These are phyloP conservation scores for Lordiphosa collinella DNA, from an alignment of 1,140 invertebrate species.

Conservation along the genomic window DNA sequence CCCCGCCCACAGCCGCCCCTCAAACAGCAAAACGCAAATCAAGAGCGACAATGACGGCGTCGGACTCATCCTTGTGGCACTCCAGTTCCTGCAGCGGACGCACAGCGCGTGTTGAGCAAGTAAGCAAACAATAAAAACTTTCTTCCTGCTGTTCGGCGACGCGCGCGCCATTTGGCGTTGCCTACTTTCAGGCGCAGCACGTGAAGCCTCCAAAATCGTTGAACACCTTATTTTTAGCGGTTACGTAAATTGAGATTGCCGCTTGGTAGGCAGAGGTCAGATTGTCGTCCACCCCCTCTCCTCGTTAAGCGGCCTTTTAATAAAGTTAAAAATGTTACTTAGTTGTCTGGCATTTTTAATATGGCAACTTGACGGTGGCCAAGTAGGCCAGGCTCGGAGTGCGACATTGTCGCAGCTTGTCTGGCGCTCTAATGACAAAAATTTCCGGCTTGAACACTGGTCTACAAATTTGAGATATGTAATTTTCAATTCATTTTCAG, in stretches of 20 bases:
- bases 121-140: constrained; percentile 75
- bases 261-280: not conserved
- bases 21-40: constrained; percentile 56
- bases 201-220: constrained; percentile 20
- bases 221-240: constrained; percentile 50
- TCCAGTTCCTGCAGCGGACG: constrained; percentile 19
- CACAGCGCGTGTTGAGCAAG: constrained; percentile 60
- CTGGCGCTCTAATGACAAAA: constrained; percentile 28
- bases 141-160: not conserved
- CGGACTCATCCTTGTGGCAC: constrained; percentile 35
- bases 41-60: constrained; percentile 59
- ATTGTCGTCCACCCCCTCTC: not conserved
- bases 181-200: constrained; percentile 34
- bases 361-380: constrained; percentile 18
- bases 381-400: constrained; percentile 1
- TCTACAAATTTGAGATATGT: not conserved
- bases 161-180: constrained; percentile 8
- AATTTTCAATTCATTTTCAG: not conserved
- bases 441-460: constrained; percentile 1
- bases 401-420: constrained; percentile 10
- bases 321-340: constrained; percentile 53
- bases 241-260: constrained; percentile 68
- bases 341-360: constrained; percentile 54
- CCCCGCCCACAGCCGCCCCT: constrained; percentile 8
- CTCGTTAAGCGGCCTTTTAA: constrained; percentile 29